phyloP scores from a whole-genome alignment of 2,888 invertebrate genomes.

The Hyalella azteca region DNA sequence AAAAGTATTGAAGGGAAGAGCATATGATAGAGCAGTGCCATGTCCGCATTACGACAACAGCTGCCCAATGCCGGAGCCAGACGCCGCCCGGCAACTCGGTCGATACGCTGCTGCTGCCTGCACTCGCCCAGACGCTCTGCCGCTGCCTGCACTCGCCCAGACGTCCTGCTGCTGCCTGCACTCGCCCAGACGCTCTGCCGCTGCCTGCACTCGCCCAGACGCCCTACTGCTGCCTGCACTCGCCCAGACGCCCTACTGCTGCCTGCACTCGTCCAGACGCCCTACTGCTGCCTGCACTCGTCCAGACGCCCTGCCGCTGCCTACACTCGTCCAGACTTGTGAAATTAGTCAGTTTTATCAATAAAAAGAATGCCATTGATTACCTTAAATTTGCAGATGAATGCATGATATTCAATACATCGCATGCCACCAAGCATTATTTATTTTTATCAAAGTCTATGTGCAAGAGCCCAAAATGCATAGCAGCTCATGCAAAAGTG shows the following conservation, averaged over 20 bases:
- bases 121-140: background rate
- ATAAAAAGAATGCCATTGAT: too few relatives aligned
- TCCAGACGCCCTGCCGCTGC: background rate
- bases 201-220: background rate
- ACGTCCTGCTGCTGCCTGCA: background rate
- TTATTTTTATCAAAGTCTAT: too few relatives aligned
- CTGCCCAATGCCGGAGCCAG: background rate
- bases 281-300: background rate
- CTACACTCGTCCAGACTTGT: too few relatives aligned
- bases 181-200: background rate
- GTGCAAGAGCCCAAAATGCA: too few relatives aligned
- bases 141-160: background rate
- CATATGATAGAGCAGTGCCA: background rate
- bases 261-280: background rate
- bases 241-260: background rate
- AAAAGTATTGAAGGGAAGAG: too few relatives aligned
- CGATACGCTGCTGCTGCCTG: background rate
- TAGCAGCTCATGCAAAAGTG: too few relatives aligned
- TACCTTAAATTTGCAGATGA: too few relatives aligned
- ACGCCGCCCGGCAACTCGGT: too few relatives aligned
- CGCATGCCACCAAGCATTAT: too few relatives aligned
- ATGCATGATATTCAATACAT: too few relatives aligned
- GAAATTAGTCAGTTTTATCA: too few relatives aligned
- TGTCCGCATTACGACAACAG: constrained; percentile 31
- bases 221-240: background rate